Evolutionary conservation across 2,888 invertebrate genomes (phyloP).

Genomic region (Gasteruption jaculator): DNA sequence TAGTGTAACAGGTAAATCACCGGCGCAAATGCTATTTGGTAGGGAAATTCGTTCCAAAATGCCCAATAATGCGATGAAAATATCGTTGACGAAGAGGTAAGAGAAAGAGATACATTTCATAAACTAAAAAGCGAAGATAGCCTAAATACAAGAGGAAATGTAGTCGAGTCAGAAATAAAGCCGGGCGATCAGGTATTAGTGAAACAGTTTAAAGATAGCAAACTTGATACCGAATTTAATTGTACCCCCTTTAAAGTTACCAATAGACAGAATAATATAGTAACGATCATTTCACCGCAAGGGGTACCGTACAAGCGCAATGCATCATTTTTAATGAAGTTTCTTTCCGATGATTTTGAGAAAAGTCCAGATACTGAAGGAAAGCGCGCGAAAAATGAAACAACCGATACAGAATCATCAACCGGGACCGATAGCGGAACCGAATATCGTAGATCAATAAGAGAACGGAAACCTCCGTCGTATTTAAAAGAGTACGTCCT

Average conservation of each 20-base stretch:
- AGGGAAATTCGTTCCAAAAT: slow-evolving; percentile 16
- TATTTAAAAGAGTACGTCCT: slow-evolving; percentile 3
- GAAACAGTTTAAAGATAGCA: slow-evolving; percentile 10
- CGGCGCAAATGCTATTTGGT: slow-evolving; percentile 16
- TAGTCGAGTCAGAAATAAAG: slow-evolving; percentile 7
- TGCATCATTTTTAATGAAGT: too few relatives aligned
- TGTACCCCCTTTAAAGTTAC: slow-evolving; percentile 8
- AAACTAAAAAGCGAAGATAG: slow-evolving; percentile 13
- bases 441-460: slow-evolving; percentile 1
- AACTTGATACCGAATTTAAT: slow-evolving; percentile 11
- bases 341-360: too few relatives aligned
- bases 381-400: background rate
- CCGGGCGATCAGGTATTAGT: slow-evolving; percentile 17
- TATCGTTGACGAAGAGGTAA: slow-evolving; percentile 12
- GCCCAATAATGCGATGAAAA: slow-evolving; percentile 6
- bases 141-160: slow-evolving; percentile 8
- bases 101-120: slow-evolving; percentile 15
- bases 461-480: background rate
- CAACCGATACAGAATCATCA: slow-evolving; percentile 7
- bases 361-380: background rate
- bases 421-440: background rate
- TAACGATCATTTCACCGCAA: slow-evolving; percentile 10
- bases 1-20: slow-evolving; percentile 17
- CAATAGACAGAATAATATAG: slow-evolving; percentile 9
- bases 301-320: slow-evolving; percentile 14